Conservation (phyloP, 1,140 invertebrate species). For the Achatina immaculata region DNA sequence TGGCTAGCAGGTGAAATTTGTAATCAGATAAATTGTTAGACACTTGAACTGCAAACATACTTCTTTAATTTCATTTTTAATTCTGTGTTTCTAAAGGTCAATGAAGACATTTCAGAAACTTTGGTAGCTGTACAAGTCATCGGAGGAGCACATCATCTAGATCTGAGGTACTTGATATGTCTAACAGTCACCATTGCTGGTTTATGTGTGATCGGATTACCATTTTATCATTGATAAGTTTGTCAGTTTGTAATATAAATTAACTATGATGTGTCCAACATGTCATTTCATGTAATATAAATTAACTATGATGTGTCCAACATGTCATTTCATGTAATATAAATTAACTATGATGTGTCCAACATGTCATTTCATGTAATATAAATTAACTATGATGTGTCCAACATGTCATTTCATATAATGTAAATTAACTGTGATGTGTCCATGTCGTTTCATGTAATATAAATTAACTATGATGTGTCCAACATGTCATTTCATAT, state of each 20-base stretch:
- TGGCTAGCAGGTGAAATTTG: no score
- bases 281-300: neutral
- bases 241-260: neutral
- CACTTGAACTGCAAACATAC: no score
- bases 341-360: neutral
- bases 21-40: no score
- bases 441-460: neutral
- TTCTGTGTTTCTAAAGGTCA: conserved; percentile 42
- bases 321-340: neutral
- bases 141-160: conserved; percentile 65
- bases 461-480: neutral
- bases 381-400: neutral
- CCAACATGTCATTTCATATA: neutral
- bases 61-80: no score
- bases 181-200: neutral
- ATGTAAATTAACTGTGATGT: neutral
- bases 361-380: neutral
- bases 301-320: neutral
- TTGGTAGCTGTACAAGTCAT: conserved; percentile 48
- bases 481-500: neutral
- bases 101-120: conserved; percentile 76
- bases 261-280: neutral
- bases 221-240: neutral
- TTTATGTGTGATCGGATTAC: neutral
- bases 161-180: conserved; percentile 62